phyloP scores from a whole-genome alignment of 1,140 invertebrate genomes.

The Zaprionus kolodkinae region DNA sequence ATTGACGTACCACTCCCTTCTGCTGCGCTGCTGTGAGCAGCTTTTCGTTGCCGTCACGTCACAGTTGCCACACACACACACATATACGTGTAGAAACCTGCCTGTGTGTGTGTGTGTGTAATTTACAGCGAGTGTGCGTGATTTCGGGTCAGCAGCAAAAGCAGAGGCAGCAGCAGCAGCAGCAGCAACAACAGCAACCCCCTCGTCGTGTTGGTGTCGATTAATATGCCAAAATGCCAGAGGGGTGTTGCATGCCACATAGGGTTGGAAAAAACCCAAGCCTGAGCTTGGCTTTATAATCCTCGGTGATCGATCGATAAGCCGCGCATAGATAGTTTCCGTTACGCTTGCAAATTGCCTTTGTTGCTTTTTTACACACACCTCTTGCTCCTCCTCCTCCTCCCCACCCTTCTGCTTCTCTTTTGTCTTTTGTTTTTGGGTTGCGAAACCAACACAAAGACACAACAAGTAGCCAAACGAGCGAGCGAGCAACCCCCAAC shows the following conservation, averaged over 20 bases:
- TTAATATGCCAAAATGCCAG: constrained; percentile 25
- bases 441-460: constrained; percentile 61
- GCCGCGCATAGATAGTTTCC: constrained; percentile 1
- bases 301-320: constrained; percentile 44
- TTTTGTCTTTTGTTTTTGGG: constrained; percentile 22
- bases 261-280: constrained; percentile 28
- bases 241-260: background rate
- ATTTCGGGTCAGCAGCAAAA: constrained; percentile 73
- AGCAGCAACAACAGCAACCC: constrained; percentile 48
- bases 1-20: constrained; percentile 85
- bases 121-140: constrained; percentile 81
- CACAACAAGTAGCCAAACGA: constrained; percentile 64
- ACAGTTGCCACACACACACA: constrained; percentile 51
- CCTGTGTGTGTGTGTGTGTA: constrained; percentile 61
- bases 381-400: background rate
- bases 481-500: constrained; percentile 29
- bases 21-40: constrained; percentile 63
- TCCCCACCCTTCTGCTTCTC: background rate
- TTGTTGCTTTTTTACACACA: background rate
- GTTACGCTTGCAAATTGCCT: constrained; percentile 1
- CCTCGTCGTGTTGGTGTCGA: constrained; percentile 41
- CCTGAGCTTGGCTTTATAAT: constrained; percentile 10
- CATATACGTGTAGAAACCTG: background rate
- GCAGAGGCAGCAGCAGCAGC: constrained; percentile 7
- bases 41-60: constrained; percentile 62